Base-by-base conservation (phyloP, 2,888 invertebrate species). In the Rotaria macrura region DNA sequence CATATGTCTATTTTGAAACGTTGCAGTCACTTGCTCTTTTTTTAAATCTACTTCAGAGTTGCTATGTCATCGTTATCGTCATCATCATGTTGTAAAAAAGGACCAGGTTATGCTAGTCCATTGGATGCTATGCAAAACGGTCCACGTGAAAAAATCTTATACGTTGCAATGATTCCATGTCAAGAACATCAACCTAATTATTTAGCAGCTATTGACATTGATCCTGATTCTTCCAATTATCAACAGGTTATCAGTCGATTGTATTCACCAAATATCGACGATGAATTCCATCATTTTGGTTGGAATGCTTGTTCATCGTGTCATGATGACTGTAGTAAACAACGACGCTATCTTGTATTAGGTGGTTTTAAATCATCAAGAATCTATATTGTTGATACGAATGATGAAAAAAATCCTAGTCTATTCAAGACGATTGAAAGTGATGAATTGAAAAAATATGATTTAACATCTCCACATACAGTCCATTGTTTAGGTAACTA, bases 251-350 rank as follows among this genome's bases (percentile, higher is more conserved):
- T 98, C 83, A 94, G 95, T 90, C 94, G 96, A 38, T 93, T 96
- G 0, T 93, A 93, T 88, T 94, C 96, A 88, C 94, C 94, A 17
- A 91, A 94, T 87, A 91, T 92, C 7, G 94, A 94, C 0, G 95
- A 98, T 89, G 98, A 98, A 90, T 91, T 98, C 0, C 98, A 98
- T 90, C 98, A 98, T 90, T 94, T 94, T 74, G 97, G 97, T 0
- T 98, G 97, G 97, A 97, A 98, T 90, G 94, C 95, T 0, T 98
- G 98, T 90, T 96, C 96, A 88, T 96, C 96, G 90, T 97, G 97
- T 90, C 93, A 94, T 90, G 92, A 90, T 57, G 91, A 92, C 87
- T 89, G 91, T 2, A 89, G 89, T 12, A 92, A 92, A 87, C 93
- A 92, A 86, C 92, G 97, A 40, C 93, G 95, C 90, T 94, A 94